Base-by-base conservation (phyloP, 2,888 invertebrate species). In the Macrophya annulata region DNA sequence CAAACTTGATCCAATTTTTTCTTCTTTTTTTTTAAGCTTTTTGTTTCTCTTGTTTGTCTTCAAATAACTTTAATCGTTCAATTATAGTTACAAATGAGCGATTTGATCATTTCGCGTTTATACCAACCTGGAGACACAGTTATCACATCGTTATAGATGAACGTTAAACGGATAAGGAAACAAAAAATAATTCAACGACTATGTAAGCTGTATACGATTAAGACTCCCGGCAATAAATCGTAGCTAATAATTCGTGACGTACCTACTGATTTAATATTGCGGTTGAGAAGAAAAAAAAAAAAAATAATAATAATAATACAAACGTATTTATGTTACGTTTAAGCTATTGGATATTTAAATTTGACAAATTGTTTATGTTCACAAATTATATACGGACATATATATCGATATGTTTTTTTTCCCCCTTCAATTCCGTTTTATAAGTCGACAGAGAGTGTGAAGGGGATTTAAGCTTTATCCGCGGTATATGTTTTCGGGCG, bases 31-130 rank as follows among this genome's bases (percentile, higher is more conserved):
- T 43, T 17, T 15, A 8, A 9, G 4, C 15, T 77, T 17, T 5
- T 12, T 37, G 15, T 51, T n/a, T 77, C 37, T 68, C n/a, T 55
- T 5, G 12, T 4, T 43, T 40, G 2, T 9, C 17, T 48, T 8
- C 25, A n/a, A 77, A 43, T 21, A 51, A 37, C 25, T 74, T 45
- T 55, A 55, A 77, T 77, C 51, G 37, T 77, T 77, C 31, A 77
- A 77, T 77, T 55, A 77, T 21, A 15, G 51, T 51, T 31, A 43
- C 77, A 55, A 31, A 77, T 51, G 15, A 55, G 51, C 6, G 77
- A 77, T 77, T 77, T n/a, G 31, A 37, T 55, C 55, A 31, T 37
- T 77, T 37, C 48, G 77, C 9, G 51, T 55, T 55, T 37, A 55
- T 31, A 37, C 31, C 40, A 77, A 77, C 31, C 55, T 37, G 12